Evolutionary conservation across 2,888 invertebrate species (phyloP).

Genomic region (Eucera pruinosa): DNA sequence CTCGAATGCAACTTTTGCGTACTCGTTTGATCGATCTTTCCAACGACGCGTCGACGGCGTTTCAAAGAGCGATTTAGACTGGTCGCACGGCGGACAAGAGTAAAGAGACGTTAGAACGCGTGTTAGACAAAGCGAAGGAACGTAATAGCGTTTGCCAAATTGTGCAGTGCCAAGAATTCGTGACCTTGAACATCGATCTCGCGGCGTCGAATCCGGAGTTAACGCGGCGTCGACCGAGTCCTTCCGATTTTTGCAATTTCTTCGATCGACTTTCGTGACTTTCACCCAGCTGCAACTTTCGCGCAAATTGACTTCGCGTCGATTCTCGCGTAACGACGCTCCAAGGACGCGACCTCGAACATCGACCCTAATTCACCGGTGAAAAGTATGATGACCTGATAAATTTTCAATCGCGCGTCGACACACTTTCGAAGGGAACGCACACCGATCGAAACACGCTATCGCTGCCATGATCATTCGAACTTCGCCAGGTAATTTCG

Average conservation of each 20-base stretch:
- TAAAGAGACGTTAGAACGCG: no score
- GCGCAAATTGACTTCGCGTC: conserved; percentile 41
- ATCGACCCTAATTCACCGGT: not conserved
- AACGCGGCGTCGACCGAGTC: not conserved
- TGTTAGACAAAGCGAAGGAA: no score
- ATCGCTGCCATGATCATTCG: not conserved
- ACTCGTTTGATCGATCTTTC: conserved; percentile 2
- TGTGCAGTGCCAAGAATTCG: conserved; percentile 79
- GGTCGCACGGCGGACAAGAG: no score
- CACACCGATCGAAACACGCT: no score
- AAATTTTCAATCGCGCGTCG: not conserved
- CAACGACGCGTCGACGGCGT: conserved; percentile 18
- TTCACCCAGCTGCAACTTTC: conserved; percentile 47
- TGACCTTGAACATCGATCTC: conserved; percentile 65
- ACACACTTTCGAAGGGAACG: not conserved
- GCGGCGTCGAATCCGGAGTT: not conserved
- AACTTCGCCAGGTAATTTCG: not conserved
- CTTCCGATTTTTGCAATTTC: conserved; percentile 45
- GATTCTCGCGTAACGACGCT: conserved; percentile 26
- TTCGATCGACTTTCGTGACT: conserved; percentile 56
- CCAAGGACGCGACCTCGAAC: conserved; percentile 56
- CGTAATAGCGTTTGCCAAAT: no score
- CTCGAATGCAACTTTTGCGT: conserved; percentile 24
- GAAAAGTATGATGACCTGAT: conserved; percentile 2
- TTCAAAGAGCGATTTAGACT: conserved; percentile 1